Base-by-base conservation (phyloP, 2,888 invertebrate species). In the Leptinotarsa peninsularis region DNA sequence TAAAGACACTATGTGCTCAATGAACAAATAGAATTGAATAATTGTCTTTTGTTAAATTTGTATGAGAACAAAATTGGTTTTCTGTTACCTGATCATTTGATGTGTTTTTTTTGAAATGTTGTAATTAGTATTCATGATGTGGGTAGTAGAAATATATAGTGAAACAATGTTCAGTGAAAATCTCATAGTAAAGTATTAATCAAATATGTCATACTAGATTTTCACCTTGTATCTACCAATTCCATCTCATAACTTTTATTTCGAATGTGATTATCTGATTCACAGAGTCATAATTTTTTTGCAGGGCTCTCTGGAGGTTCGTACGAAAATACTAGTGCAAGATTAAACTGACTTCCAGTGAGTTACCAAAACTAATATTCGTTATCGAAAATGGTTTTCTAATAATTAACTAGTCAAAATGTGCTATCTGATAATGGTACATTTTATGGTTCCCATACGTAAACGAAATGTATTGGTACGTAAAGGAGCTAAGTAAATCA, bases 251-350 rank as follows among this genome's bases (percentile, higher is more conserved):
- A 27, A 33, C 17, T 66, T 27, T 43, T 23, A 66, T 33, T 43
- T 33, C 4, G 60, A 27, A 21, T 18, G 17, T 18, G 0, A 70
- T 58, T 15, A 49, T 17, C 58, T 3, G 14, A 43, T 23, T 68
- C 10, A 56, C 18, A 43, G 43, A 1, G 14, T 33, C 54, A n/a
- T 56, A 66, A 49, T 71, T 58, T 67, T 43, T 69, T 76, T 76
- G n/a, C 77, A 77, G 77, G 75, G 75, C 67, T 73, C 49, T 33
- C 73, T 27, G n/a, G 18, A 21, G 75, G 73, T 77, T 72, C 49
- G 75, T 77, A 74, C 66, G n/a, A 27, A 63, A 63, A n/a, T n/a
- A n/a, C n/a, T 43, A 14, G 52, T 21, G 58, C 17, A 70, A 58
- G 50, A 70, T 49, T 54, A 15, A 66, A 74, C 58, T 72, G 72